Conservation (phyloP, 1,140 invertebrate species). For the Prorops nasuta region DNA sequence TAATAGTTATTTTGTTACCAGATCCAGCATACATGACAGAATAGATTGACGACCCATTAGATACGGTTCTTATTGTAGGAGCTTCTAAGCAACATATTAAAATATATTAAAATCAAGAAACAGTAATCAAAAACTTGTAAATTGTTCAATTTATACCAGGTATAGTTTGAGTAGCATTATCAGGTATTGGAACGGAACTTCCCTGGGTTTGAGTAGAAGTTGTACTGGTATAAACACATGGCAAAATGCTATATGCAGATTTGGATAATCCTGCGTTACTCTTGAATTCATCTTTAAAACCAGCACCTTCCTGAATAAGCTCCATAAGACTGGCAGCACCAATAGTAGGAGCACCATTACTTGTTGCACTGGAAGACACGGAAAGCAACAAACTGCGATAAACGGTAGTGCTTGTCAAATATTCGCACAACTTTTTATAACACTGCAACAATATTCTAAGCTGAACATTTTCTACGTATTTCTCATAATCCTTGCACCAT, state of each 20-base stretch:
- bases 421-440: slow-evolving; percentile 85
- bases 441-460: slow-evolving; percentile 79
- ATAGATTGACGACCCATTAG: slow-evolving; percentile 71
- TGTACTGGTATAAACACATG: slow-evolving; percentile 71
- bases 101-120: slow-evolving; percentile 8
- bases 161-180: slow-evolving; percentile 42
- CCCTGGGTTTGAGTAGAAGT: slow-evolving; percentile 65
- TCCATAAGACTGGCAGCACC: slow-evolving; percentile 65
- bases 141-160: slow-evolving; percentile 26
- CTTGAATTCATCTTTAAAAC: slow-evolving; percentile 75
- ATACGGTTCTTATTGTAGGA: slow-evolving; percentile 60
- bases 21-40: slow-evolving; percentile 76
- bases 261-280: slow-evolving; percentile 67
- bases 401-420: slow-evolving; percentile 70
- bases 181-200: slow-evolving; percentile 43
- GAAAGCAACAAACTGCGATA: slow-evolving; percentile 62
- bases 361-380: slow-evolving; percentile 56
- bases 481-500: slow-evolving; percentile 81
- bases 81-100: slow-evolving; percentile 25
- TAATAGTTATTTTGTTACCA: slow-evolving; percentile 80
- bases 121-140: neutral
- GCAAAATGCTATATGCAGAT: slow-evolving; percentile 70
- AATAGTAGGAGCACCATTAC: slow-evolving; percentile 41
- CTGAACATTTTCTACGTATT: slow-evolving; percentile 81
- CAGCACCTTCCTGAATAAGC: slow-evolving; percentile 76